Base-by-base conservation (phyloP, 2,797 vertebrate species). In the Pseudocheirus occidentalis region DNA sequence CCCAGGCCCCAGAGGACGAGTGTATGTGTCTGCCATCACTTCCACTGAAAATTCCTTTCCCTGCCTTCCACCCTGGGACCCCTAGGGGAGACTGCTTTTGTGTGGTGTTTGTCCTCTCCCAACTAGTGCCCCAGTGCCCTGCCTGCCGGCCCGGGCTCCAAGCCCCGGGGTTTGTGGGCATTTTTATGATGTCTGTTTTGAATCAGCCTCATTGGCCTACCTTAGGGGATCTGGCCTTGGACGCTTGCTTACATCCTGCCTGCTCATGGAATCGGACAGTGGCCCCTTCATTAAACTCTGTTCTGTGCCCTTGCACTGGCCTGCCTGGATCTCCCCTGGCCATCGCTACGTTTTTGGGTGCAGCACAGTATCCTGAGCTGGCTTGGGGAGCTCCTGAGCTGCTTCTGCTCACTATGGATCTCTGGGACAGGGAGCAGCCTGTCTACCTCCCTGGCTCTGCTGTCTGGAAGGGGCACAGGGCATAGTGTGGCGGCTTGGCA, bases 371-470 rank as follows among this genome's bases (percentile, higher is more conserved):
- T n/a, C 62, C 27, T 12, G 12, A 52, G 50, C 52, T 14, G 40
- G 54, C 53, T 0, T 4, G 29, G 29, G 40, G n/a, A 31, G 7
- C 55, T 18, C 28, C n/a, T 24, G 1, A 12, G 28, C 28, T 52
- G 11, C n/a, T 50, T 29, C 34, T 34, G 1, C 92, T 50, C 50
- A 52, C 90, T 73, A 29, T 16, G 34, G 29, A 40, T 46, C 73
- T 46, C 21, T 46, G 40, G 73, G 40, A 81, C 7, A 5, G 34
- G 54, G 62, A 16, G 62, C 62, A 2, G 14, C 90, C 12, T 2
- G 0, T 0, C 73, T 58, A 10, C 93, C n/a, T 50, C 0, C 28
- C 0, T 40, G n/a, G 14, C 7, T 31, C 31, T 40, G 50, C 59
- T 55, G 9, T 52, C 31, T 27, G 31, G 12, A 14, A 66, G 52